Evolutionary conservation across 2,888 invertebrate species (phyloP).

Genomic region (Thelaira solivaga): DNA sequence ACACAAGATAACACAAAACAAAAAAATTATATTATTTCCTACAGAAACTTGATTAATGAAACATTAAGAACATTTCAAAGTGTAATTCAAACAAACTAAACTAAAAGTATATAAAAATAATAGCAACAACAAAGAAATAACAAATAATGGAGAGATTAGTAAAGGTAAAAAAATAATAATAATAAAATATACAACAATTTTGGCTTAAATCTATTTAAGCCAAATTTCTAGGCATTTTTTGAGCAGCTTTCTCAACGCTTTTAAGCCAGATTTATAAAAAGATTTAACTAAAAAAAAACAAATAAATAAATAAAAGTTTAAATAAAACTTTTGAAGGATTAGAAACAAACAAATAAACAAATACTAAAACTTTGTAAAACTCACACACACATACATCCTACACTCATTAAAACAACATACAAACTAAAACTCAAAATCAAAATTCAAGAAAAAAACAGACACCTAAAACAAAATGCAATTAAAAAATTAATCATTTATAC

Average conservation of each 20-base stretch:
- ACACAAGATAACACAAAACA: background rate
- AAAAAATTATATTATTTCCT: constrained; percentile 53
- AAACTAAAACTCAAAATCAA: constrained; percentile 33
- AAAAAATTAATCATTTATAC: background rate
- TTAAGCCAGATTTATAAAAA: constrained; percentile 40
- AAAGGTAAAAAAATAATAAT: constrained; percentile 51
- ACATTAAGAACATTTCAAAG: constrained; percentile 51
- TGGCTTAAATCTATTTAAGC: background rate
- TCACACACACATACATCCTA: constrained; percentile 1
- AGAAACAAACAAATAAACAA: background rate
- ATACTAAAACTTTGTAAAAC: constrained; percentile 25
- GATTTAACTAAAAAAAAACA: constrained; percentile 2
- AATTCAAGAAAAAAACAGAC: background rate
- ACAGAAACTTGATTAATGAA: constrained; percentile 44
- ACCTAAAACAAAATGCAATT: background rate
- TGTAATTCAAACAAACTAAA: constrained; percentile 67
- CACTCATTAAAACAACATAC: background rate
- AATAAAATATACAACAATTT: constrained; percentile 10
- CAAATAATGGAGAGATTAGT: constrained; percentile 51
- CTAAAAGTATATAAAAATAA: constrained; percentile 61
- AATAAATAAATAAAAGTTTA: constrained; percentile 1
- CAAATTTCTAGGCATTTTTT: constrained; percentile 45
- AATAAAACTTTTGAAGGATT: constrained; percentile 17
- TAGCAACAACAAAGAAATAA: constrained; percentile 49
- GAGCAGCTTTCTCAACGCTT: constrained; percentile 58